Percentiles rank a stretch among this genome's conserved stretches.
Evolutionary conservation across 1,140 invertebrate genomes (phyloP).

Genomic region (Brachionus asplanchnoidis): DNA sequence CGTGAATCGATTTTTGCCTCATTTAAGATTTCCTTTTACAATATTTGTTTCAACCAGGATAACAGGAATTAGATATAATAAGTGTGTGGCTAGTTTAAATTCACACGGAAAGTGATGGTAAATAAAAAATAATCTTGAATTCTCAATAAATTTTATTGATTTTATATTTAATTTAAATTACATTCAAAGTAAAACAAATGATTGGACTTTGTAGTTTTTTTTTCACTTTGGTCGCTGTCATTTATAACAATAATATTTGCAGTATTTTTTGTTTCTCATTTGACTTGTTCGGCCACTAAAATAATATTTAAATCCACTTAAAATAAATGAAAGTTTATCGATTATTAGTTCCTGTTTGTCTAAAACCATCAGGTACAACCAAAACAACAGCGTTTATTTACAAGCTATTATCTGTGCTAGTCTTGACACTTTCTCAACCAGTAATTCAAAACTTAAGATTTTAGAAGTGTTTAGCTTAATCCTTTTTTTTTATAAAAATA

Average conservation of each 20-base stretch:
- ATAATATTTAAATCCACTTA: slow-evolving; percentile 9
- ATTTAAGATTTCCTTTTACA: slow-evolving; percentile 10
- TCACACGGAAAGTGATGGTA: slow-evolving; percentile 6
- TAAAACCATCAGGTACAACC: slow-evolving; percentile 28
- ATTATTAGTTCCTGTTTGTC: slow-evolving; percentile 18
- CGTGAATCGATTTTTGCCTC: slow-evolving; percentile 7
- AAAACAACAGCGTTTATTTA: slow-evolving; percentile 6
- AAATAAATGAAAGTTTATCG: neutral
- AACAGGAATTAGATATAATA: neutral
- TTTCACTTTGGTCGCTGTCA: neutral
- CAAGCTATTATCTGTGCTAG: neutral
- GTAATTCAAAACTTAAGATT: slow-evolving; percentile 17
- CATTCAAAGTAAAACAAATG: neutral
- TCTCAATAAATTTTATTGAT: neutral
- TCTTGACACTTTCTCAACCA: slow-evolving; percentile 15
- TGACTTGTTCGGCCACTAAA: neutral
- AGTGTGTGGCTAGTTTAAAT: neutral
- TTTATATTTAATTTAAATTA: slow-evolving; percentile 31
- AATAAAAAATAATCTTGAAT: neutral
- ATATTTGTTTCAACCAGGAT: neutral
- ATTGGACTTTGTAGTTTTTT: neutral
- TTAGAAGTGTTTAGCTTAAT: neutral
- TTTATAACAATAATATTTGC: neutral
- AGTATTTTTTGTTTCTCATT: slow-evolving; percentile 26
- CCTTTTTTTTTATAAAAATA: neutral